Conservation (phyloP, 2,113 vertebrate species). For the Bufo gargarizans region DNA sequence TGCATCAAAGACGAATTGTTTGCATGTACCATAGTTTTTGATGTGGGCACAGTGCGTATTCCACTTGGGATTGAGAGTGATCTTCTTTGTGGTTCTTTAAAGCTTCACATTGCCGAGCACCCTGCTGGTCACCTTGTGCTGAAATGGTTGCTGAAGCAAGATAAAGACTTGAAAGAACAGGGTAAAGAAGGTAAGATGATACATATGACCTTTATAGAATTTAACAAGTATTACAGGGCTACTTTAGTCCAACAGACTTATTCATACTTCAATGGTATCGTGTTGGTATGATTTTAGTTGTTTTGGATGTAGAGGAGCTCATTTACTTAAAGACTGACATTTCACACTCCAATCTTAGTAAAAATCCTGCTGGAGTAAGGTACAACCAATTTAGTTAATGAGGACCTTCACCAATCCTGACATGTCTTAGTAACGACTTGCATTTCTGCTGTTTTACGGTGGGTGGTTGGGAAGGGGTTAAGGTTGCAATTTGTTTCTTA, state of each 20-base stretch:
- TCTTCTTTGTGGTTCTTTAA: constrained; percentile 48
- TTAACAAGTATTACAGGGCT: not conserved
- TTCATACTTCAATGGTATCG: too few species aligned
- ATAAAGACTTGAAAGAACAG: constrained; percentile 77
- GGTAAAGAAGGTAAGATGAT: constrained; percentile 80
- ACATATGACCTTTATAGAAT: not conserved
- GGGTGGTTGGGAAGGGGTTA: too few species aligned
- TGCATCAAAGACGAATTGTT: not conserved
- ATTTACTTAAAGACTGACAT: too few species aligned
- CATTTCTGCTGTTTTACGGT: too few species aligned
- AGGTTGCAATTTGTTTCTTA: too few species aligned
- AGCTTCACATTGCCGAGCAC: constrained; percentile 95
- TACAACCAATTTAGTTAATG: too few species aligned
- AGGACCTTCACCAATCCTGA: too few species aligned
- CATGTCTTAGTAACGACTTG: too few species aligned
- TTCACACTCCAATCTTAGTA: too few species aligned
- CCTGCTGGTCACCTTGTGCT: constrained; percentile 93
- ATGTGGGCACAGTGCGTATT: not conserved
- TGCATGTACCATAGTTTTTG: not conserved
- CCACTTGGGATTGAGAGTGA: not conserved
- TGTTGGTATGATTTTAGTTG: not conserved
- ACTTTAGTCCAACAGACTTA: not conserved
- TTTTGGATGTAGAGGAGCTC: not conserved
- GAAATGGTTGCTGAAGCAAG: constrained; percentile 94
- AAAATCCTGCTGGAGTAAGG: too few species aligned